Evolutionary conservation across 2,113 vertebrate genomes (phyloP), one percentile per base, ranked within the genome.

Genomic region (Megaceryle torquata): DNA sequence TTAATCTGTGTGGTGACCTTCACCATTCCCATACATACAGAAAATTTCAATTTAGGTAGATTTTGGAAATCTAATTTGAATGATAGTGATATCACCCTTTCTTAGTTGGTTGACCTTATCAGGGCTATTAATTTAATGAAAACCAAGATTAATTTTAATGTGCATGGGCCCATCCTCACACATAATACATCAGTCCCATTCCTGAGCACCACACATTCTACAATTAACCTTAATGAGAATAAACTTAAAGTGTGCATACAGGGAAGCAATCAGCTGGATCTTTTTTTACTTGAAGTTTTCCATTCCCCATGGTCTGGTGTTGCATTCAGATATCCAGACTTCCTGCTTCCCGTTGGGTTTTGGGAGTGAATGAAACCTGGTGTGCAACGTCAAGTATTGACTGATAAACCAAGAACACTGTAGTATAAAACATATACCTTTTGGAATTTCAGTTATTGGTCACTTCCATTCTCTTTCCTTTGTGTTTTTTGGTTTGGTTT

Each of bases 81-180:
- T 64, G 76, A 87, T 39, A 78, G 84, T 70, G 85, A 91, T 96
- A 89, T 89, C 71, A 59, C 46, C 37, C 29, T 69, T 59, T 86
- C 94, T 88, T 91, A 83, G 59, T 75, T 91, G 69, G 61, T 54
- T 96, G 81, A 88, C 69, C 68, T 80, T 91, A 72, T 93, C 80
- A 86, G 44, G 57, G n/a, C 22, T 86, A 90, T 78, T 85, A 89
- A 96, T 93, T 93, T 89, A 88, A 93, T 68, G 75, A 85, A 95
- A 95, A 81, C 60, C 31, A 37, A 29, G 76, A 81, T 93, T 94
- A 93, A 41, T 35, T 95, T 93, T 82, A 72, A 95, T 69, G 53
- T 87, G 60, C 68, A 63, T 81, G 65, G 93, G 75, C 71, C 72
- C 64, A 91, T 86, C 31, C 60, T 95, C 88, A 76, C 14, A 76